phyloP scores from a whole-genome alignment of 2,888 invertebrate genomes.

The Cheilosia urbana region DNA sequence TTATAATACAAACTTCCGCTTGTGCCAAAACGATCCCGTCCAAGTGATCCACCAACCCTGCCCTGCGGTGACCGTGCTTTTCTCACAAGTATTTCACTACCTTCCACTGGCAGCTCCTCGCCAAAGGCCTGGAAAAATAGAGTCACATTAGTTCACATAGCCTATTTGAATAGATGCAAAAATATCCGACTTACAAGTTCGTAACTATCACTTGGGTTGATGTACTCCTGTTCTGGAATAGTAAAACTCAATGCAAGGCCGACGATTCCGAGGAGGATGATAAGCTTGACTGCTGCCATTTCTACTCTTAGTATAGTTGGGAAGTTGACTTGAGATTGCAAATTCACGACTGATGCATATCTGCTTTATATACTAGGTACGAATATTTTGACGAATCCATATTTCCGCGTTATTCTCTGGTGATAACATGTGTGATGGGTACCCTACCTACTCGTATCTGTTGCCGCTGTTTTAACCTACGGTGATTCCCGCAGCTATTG shows the following conservation, averaged over 20 bases:
- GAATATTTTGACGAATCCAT: not conserved
- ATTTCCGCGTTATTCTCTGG: no score
- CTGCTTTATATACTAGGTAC: not conserved
- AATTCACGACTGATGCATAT: not conserved
- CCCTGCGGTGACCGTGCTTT: slow-evolving; percentile 23
- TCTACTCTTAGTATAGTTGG: not conserved
- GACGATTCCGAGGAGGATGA: slow-evolving; percentile 22
- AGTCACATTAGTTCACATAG: not conserved
- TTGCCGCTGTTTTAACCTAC: no score
- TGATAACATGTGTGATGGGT: no score
- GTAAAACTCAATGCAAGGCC: slow-evolving; percentile 31
- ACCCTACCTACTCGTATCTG: no score
- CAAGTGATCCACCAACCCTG: not conserved
- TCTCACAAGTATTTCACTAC: slow-evolving; percentile 1
- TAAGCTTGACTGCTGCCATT: slow-evolving; percentile 41
- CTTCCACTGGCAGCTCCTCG: not conserved
- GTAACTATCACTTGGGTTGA: not conserved
- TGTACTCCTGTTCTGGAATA: slow-evolving; percentile 20
- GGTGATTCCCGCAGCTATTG: no score
- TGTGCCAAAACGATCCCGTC: slow-evolving; percentile 1
- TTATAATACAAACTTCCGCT: slow-evolving; percentile 6
- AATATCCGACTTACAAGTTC: slow-evolving; percentile 13
- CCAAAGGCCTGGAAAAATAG: not conserved
- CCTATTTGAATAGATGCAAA: not conserved
- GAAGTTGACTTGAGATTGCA: not conserved